A percentile compares a stretch with the other conserved stretches of the same genome.
Conservation (phyloP, 2,113 vertebrate species). For the Jaculus jaculus region DNA sequence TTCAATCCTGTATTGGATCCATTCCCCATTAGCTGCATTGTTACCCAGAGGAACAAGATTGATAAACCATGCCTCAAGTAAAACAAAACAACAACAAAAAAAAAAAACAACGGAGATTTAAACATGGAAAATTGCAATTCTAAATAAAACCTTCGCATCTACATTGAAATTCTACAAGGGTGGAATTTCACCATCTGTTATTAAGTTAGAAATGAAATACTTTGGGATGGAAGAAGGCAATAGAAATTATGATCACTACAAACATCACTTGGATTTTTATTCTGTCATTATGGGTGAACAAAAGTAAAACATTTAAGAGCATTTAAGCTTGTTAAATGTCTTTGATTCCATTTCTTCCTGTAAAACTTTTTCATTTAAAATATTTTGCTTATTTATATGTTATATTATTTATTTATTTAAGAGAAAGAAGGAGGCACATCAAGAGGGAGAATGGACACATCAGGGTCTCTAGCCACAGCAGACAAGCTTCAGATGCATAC, state of each 20-base stretch:
- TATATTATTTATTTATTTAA: too few species aligned
- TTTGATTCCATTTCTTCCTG: neutral
- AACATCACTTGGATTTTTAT: neutral
- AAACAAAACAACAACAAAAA: too few species aligned
- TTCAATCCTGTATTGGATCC: neutral
- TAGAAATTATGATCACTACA: neutral
- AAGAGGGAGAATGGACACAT: too few species aligned
- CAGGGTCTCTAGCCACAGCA: too few species aligned
- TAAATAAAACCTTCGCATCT: neutral
- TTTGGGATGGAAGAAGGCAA: conserved; percentile 1
- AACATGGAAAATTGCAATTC: neutral
- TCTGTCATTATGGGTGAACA: neutral
- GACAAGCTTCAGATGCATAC: too few species aligned
- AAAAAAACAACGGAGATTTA: neutral
- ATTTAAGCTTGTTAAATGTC: neutral
- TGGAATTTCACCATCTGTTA: neutral
- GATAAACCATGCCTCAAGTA: neutral
- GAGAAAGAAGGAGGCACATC: too few species aligned
- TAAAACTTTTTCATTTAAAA: neutral
- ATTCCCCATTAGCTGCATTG: neutral
- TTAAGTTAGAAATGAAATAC: neutral
- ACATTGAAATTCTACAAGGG: neutral
- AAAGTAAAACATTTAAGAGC: neutral
- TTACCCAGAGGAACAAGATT: neutral
- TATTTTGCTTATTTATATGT: too few species aligned